These are phyloP conservation scores for Iphiclides podalirius DNA, from an alignment of 2,888 invertebrate genomes.

Conservation along the genomic window DNA sequence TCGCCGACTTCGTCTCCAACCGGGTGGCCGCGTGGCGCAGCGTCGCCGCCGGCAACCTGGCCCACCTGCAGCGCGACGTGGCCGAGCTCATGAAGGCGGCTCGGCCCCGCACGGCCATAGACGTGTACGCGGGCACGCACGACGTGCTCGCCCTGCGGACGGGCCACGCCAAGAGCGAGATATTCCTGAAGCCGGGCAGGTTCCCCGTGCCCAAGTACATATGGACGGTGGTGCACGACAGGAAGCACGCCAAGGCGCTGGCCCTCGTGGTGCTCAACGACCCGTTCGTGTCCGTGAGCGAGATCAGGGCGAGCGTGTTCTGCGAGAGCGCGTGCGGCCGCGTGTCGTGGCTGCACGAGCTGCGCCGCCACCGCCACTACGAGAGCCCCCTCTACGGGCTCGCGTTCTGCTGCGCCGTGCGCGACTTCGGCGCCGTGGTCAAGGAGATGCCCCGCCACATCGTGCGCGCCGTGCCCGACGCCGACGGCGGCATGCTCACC, in stretches of 20 bases:
- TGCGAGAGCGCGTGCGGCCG: conserved; percentile 62
- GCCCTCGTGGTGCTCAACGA: conserved; percentile 64
- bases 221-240: conserved; percentile 58
- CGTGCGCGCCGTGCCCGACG: conserved; percentile 34
- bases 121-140: conserved; percentile 45
- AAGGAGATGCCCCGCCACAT: conserved; percentile 44
- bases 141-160: conserved; percentile 38
- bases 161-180: conserved; percentile 18
- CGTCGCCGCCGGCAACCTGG: conserved; percentile 59
- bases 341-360: conserved; percentile 51
- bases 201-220: conserved; percentile 66
- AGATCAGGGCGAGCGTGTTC: conserved; percentile 57
- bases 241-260: conserved; percentile 33
- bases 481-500: conserved; percentile 48
- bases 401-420: conserved; percentile 61
- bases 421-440: conserved; percentile 43
- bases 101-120: conserved; percentile 34
- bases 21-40: conserved; percentile 57
- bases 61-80: conserved; percentile 56
- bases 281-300: conserved; percentile 68
- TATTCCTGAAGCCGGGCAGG: conserved; percentile 39
- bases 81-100: conserved; percentile 33
- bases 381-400: conserved; percentile 61
- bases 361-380: conserved; percentile 50
- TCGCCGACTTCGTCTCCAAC: conserved; percentile 61